phyloP scores from a whole-genome alignment of 2,797 vertebrate species.

The Sarcoramphus papa region DNA sequence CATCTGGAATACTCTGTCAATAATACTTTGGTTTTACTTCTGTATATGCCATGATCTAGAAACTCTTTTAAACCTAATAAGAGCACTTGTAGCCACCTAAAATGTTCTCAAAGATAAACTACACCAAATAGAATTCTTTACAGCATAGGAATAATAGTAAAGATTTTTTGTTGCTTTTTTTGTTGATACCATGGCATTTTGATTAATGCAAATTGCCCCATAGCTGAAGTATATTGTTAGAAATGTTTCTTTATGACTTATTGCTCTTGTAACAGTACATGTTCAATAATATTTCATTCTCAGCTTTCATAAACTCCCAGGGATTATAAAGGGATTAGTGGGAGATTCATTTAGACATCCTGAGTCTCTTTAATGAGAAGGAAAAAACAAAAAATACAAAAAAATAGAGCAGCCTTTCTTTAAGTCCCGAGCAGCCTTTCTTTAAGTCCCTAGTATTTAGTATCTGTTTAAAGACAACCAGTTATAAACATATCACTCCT shows the following conservation, averaged over 20 bases:
- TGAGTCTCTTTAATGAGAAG: not conserved
- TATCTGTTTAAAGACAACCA: not conserved
- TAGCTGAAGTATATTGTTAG: not conserved
- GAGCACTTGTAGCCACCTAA: not conserved
- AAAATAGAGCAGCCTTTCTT: not conserved
- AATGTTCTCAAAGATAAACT: not conserved
- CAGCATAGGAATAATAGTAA: not conserved
- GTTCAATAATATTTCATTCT: not conserved
- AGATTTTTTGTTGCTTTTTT: not conserved
- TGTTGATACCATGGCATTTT: not conserved
- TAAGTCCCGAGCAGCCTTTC: not conserved
- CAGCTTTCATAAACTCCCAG: constrained; percentile 7
- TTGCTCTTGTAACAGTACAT: not conserved
- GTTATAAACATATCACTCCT: not conserved
- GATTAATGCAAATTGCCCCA: not conserved
- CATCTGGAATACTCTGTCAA: not conserved
- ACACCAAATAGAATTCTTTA: not conserved
- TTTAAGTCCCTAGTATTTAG: not conserved
- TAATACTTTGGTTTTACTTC: not conserved
- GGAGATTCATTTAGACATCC: constrained; percentile 37
- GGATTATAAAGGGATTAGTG: constrained; percentile 33
- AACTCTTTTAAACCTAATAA: not conserved
- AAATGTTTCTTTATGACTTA: not conserved
- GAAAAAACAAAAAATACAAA: not conserved
- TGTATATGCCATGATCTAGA: not conserved